Evolutionary conservation across 2,888 invertebrate genomes (phyloP), one percentile per base, ranked within the genome.

Genomic region (Prosopocoilus inquinatus): DNA sequence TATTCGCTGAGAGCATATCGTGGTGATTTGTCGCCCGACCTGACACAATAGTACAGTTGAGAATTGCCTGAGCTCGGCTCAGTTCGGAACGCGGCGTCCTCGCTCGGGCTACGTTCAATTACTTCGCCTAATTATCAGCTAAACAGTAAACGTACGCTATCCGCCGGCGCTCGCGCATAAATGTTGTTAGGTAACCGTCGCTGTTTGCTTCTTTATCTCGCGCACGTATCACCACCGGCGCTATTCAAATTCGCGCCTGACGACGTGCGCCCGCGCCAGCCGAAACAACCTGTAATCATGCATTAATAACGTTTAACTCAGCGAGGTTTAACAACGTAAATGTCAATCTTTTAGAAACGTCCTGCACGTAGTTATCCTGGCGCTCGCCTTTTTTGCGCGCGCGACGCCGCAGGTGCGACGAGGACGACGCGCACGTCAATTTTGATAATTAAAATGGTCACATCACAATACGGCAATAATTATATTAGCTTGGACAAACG

Each of bases 51-150:
- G 65, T 66, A 70, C 67, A 67, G 65, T 65, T 61, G 63, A 64
- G 58, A 66, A 67, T 66, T 63, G 64, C 57, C 56, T 59, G 45
- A 53, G 60, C 50, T 70, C 69, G 69, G 57, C 36, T 47, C 38
- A 46, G 54, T 50, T 67, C 67, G 68, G 57, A 57, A 47, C 33
- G 12, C 46, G 56, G 58, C 70, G 69, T 48, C 50, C 39, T 44
- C 46, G 59, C 57, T 68, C 70, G 69, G 62, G 60, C 58, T 63
- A 63, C 69, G 70, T 73, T 73, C 71, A 73, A 73, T 73, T 72
- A 73, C 71, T 70, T 65, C 64, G 64, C 63, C 70, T 73, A 73
- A 73, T 73, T 72, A 73, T 71, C 71, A 69, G 70, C 69, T 69
- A 71, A 71, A 71, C 70, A 68, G 71, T 66, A 66, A 69, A 70